These are phyloP conservation scores for Trematomus bernacchii DNA, from an alignment of 2,797 vertebrate genomes.

Conservation along the genomic window DNA sequence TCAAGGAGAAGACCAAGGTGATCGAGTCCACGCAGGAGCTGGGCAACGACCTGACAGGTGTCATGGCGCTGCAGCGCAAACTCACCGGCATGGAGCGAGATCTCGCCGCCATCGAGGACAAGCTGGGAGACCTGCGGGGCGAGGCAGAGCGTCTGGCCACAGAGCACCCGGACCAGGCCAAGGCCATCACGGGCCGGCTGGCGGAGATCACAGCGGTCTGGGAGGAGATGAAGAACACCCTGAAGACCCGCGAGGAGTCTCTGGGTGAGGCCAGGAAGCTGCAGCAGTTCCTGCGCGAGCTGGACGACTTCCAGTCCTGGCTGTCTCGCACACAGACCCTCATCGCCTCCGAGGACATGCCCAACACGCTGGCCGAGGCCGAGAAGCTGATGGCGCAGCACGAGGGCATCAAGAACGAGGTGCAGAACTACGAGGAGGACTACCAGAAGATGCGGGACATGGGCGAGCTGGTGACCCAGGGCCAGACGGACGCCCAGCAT, in stretches of 20 bases:
- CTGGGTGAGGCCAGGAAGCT: conserved; percentile 96
- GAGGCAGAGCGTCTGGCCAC: conserved; percentile 90
- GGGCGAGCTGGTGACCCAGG: conserved; percentile 97
- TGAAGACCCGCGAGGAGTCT: conserved; percentile 93
- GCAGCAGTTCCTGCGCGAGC: conserved; percentile 94
- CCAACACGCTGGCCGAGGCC: conserved; percentile 92
- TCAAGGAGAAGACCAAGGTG: conserved; percentile 96
- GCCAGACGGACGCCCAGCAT: conserved; percentile 95
- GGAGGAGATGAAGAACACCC: conserved; percentile 92
- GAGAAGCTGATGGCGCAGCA: conserved; percentile 96
- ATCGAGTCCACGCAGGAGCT: conserved; percentile 96
- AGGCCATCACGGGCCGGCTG: conserved; percentile 90
- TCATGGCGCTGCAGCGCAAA: conserved; percentile 95
- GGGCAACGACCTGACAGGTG: conserved; percentile 93
- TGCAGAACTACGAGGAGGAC: conserved; percentile 95
- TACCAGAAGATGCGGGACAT: conserved; percentile 98
- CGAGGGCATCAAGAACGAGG: conserved; percentile 94
- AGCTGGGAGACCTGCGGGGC: conserved; percentile 90
- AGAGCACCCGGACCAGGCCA: conserved; percentile 93
- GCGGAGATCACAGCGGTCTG: conserved; percentile 92
- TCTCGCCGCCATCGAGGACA: conserved; percentile 94
- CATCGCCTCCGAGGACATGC: conserved; percentile 96
- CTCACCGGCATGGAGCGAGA: conserved; percentile 96
- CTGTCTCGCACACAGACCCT: conserved; percentile 94
- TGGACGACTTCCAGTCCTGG: conserved; percentile 98